Percentiles rank a stretch among this genome's conserved stretches.
Conservation (phyloP, 2,888 invertebrate genomes). For the Pristionchus fissidentatus region DNA sequence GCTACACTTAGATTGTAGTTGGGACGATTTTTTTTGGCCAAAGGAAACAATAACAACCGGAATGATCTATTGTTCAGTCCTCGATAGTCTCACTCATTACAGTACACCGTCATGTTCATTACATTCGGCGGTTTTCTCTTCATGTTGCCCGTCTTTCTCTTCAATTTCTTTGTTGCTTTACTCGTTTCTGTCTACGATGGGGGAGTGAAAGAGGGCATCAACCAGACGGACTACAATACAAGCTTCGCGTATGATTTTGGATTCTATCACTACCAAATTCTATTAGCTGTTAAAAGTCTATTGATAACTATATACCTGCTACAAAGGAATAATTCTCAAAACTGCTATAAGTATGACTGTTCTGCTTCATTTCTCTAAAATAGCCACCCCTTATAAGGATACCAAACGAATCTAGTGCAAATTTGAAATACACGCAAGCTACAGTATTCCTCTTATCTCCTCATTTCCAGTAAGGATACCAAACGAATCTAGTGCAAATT, state of each 20-base stretch:
- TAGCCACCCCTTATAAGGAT: too few species aligned
- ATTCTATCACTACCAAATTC: not conserved
- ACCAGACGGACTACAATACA: conserved; percentile 11
- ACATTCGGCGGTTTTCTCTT: conserved; percentile 14
- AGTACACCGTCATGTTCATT: conserved; percentile 42
- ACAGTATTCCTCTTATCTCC: not conserved
- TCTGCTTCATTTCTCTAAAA: too few species aligned
- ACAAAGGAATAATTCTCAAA: too few species aligned
- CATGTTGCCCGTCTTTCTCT: conserved; percentile 39
- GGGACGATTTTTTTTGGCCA: not conserved
- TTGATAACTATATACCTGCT: not conserved
- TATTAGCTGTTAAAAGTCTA: not conserved
- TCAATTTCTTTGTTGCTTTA: conserved; percentile 7
- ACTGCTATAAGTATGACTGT: too few species aligned
- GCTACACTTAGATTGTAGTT: too few species aligned
- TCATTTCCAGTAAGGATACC: not conserved
- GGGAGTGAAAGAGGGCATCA: not conserved
- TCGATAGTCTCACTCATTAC: too few species aligned
- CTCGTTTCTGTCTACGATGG: conserved; percentile 33
- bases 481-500: too few species aligned
- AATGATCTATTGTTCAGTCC: not conserved
- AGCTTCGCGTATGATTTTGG: conserved; percentile 16
- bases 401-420: too few species aligned
- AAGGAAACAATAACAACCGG: not conserved
- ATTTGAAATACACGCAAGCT: too few species aligned